phyloP scores from a whole-genome alignment of 2,113 vertebrate species.

The Cygnus atratus region DNA sequence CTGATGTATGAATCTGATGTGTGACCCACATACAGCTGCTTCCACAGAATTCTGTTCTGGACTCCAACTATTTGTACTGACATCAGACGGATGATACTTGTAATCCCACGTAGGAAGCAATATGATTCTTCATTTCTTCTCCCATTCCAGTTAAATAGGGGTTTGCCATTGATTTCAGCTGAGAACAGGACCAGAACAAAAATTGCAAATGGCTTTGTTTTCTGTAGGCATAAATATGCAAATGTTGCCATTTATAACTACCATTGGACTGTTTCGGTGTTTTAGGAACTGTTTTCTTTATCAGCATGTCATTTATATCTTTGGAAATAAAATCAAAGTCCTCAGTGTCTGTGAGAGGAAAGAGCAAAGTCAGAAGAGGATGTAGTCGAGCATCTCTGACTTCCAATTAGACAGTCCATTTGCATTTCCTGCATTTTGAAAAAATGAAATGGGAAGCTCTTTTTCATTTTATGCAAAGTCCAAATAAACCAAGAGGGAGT shows the following conservation, averaged over 20 bases:
- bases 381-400: neutral
- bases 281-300: neutral
- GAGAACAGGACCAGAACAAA: neutral
- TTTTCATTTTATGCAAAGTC: neutral
- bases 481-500: neutral
- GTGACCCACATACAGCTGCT: neutral
- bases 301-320: neutral
- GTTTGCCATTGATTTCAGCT: neutral
- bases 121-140: neutral
- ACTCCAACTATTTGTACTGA: neutral
- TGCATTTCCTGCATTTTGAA: neutral
- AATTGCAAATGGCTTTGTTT: neutral
- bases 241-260: neutral
- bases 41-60: neutral
- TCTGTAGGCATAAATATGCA: neutral
- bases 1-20: neutral
- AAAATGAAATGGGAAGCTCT: neutral
- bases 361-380: neutral
- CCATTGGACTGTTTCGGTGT: neutral
- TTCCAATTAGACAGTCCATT: neutral
- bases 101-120: neutral
- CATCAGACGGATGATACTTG: neutral
- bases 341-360: neutral
- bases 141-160: neutral
- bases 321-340: neutral